Evolutionary conservation across 2,113 vertebrate genomes (phyloP).

Genomic region (Hydropotes inermis): DNA sequence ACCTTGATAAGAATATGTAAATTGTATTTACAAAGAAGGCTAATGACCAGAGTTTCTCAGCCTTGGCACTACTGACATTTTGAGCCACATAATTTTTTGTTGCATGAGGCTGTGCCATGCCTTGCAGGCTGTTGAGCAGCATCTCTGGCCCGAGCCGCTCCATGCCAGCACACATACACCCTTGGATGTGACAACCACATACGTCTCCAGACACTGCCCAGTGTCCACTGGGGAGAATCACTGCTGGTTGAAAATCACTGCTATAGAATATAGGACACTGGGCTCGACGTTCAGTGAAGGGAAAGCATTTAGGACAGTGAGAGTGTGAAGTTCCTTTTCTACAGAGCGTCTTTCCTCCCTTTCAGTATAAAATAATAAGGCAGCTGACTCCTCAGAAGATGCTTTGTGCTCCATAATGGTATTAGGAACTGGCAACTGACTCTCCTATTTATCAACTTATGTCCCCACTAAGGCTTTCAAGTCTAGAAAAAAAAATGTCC

Average conservation of each 20-base stretch:
- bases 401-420: background rate
- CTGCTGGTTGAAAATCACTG: background rate
- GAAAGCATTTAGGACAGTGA: background rate
- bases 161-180: background rate
- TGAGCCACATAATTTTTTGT: background rate
- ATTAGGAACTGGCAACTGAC: background rate
- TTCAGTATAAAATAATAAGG: background rate
- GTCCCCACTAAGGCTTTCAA: slow-evolving; percentile 13
- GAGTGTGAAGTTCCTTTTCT: background rate
- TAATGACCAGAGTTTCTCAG: background rate
- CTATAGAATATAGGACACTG: background rate
- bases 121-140: background rate
- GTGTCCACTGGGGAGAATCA: background rate
- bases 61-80: background rate
- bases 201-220: background rate
- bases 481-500: background rate
- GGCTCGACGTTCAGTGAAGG: background rate
- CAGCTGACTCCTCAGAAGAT: background rate
- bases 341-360: background rate
- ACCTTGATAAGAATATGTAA: background rate
- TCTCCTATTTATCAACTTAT: background rate
- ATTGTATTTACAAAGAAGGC: slow-evolving; percentile 5
- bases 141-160: background rate
- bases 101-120: background rate
- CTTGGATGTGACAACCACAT: background rate